Conservation (phyloP, 2,888 invertebrate species). For the Fragum fragum region DNA sequence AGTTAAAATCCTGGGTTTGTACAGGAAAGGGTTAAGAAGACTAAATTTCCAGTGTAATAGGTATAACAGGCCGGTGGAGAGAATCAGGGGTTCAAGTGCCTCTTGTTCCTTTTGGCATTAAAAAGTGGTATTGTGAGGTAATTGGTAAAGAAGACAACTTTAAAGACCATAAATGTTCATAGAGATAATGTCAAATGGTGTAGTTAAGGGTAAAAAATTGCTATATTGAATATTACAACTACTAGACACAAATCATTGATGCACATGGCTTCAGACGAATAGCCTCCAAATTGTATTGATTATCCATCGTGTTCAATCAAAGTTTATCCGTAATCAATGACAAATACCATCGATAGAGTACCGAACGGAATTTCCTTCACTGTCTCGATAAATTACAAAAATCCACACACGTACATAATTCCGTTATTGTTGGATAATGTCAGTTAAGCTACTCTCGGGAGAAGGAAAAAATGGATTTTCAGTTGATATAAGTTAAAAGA, state of each 20-base stretch:
- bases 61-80: too few species aligned
- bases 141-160: too few species aligned
- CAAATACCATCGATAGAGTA: slow-evolving; percentile 1
- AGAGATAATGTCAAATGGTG: too few species aligned
- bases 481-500: slow-evolving; percentile 10
- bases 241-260: slow-evolving; percentile 20
- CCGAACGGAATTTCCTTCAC: neutral
- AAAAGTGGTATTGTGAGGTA: too few species aligned
- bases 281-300: slow-evolving; percentile 29
- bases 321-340: slow-evolving; percentile 24
- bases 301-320: slow-evolving; percentile 36
- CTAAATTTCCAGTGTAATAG: too few species aligned
- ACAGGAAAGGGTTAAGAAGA: too few species aligned
- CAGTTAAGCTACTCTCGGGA: neutral
- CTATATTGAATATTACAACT: neutral
- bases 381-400: neutral
- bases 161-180: too few species aligned
- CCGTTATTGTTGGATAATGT: neutral
- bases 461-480: slow-evolving; percentile 5
- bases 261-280: slow-evolving; percentile 25
- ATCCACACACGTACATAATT: slow-evolving; percentile 9
- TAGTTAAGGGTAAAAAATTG: neutral
- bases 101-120: too few species aligned
- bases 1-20: too few species aligned
- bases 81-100: too few species aligned